These are phyloP conservation scores for Ophraella communa DNA, from an alignment of 2,888 invertebrate genomes.

Conservation along the genomic window DNA sequence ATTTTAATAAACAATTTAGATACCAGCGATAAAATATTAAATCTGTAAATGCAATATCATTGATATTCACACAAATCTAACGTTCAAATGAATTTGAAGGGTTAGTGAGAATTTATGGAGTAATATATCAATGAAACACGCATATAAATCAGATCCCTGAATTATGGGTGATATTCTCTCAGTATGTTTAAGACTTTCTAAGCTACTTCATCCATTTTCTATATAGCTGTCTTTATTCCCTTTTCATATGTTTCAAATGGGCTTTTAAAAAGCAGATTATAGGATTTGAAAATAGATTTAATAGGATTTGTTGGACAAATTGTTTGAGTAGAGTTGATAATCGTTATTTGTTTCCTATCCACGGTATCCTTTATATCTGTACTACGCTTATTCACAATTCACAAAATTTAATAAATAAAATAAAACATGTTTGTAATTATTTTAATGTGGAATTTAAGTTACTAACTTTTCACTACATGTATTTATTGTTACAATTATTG, in stretches of 20 bases:
- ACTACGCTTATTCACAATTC: too few relatives aligned
- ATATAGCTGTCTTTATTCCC: constrained; percentile 47
- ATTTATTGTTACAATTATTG: too few relatives aligned
- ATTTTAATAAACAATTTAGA: too few relatives aligned
- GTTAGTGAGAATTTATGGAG: constrained; percentile 48
- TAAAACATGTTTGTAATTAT: too few relatives aligned
- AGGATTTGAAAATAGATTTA: constrained; percentile 10
- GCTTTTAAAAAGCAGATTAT: constrained; percentile 34
- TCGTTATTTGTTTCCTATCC: not conserved
- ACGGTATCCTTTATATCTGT: too few relatives aligned
- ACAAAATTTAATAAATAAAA: too few relatives aligned
- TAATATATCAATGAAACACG: constrained; percentile 50
- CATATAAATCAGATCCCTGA: constrained; percentile 50
- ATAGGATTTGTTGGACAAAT: constrained; percentile 8
- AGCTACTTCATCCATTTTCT: constrained; percentile 50
- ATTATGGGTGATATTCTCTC: constrained; percentile 48
- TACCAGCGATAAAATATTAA: not conserved
- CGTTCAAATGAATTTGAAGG: constrained; percentile 41
- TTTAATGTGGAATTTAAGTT: too few relatives aligned
- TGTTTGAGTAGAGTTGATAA: not conserved
- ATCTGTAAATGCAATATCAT: not conserved
- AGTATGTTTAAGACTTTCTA: constrained; percentile 51
- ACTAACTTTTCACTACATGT: too few relatives aligned
- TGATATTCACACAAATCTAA: not conserved
- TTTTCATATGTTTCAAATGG: constrained; percentile 26